Evolutionary conservation across 2,888 invertebrate genomes (phyloP), one percentile per base, ranked within the genome.

Genomic region (Alloscopus bannaensis): DNA sequence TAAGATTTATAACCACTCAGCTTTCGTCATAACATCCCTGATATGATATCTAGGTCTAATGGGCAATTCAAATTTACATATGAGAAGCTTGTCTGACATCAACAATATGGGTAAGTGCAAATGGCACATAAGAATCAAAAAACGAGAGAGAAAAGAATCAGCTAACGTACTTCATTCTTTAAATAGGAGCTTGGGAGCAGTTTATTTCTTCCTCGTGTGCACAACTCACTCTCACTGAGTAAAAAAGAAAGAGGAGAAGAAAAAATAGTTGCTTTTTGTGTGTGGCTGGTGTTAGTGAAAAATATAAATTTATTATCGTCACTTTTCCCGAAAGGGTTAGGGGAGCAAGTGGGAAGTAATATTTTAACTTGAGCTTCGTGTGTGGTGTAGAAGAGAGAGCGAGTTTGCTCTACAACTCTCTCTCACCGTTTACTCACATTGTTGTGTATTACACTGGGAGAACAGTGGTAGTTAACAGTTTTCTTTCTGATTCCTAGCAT

Each of bases 251-350:
- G 11, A 62, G 3, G 8, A 62, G 16, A 52, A 66, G 57, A 55
- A 69, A 68, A 69, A 40, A 57, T 57, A 42, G 24, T 59, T 22
- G n/a, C n/a, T n/a, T n/a, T n/a, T n/a, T n/a, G n/a, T n/a, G n/a
- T n/a, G n/a, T n/a, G n/a, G n/a, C n/a, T 68, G 24, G 59, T 64
- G 64, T 24, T 18, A 55, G 65, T 65, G 66, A 60, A 68, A 75
- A 75, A 69, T 76, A 60, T 76, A 76, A 76, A 76, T 76, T 76
- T 76, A 75, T 75, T 65, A 76, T 76, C 66, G 76, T 69, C 76
- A 76, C 66, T 76, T 76, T 69, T 65, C 45, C 73, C 65, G 36
- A 65, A 73, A 65, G 57, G 66, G 22, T 24, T 52, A 47, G 18
- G 59, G 36, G 64, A 45, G 62, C 73, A 55, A 60, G 68, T 68